A percentile compares a stretch with the other conserved stretches of the same genome.
These are phyloP conservation scores for Peromyscus polionotus DNA, from an alignment of 2,113 vertebrate genomes.

Conservation along the genomic window DNA sequence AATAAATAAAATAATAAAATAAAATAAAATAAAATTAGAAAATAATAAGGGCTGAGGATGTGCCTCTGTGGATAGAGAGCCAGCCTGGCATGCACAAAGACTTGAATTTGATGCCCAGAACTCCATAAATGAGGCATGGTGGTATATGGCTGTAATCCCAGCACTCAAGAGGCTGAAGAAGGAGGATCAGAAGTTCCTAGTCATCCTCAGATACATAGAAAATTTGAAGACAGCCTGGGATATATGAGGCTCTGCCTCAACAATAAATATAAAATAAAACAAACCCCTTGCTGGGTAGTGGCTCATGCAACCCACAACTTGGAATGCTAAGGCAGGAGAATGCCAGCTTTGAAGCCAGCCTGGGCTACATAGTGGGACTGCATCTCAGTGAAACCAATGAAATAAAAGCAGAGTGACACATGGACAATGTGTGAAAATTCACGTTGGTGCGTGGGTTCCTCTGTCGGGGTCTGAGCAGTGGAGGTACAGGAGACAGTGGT, in stretches of 20 bases:
- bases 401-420: not conserved
- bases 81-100: not conserved
- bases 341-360: not conserved
- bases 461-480: not conserved
- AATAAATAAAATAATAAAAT: no score
- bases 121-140: not conserved
- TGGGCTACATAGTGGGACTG: not conserved
- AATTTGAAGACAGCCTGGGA: not conserved
- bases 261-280: not conserved
- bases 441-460: fast-evolving
- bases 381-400: not conserved
- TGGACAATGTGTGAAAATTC: not conserved
- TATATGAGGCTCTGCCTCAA: not conserved
- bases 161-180: not conserved
- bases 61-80: not conserved
- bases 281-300: not conserved
- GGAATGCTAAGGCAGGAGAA: not conserved
- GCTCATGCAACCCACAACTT: not conserved
- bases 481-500: not conserved
- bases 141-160: not conserved
- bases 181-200: not conserved
- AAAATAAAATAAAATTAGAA: not conserved
- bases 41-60: not conserved
- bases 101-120: not conserved
- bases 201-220: not conserved